Evolutionary conservation across 2,113 vertebrate genomes (phyloP).

Genomic region (Myiopsitta monachus): DNA sequence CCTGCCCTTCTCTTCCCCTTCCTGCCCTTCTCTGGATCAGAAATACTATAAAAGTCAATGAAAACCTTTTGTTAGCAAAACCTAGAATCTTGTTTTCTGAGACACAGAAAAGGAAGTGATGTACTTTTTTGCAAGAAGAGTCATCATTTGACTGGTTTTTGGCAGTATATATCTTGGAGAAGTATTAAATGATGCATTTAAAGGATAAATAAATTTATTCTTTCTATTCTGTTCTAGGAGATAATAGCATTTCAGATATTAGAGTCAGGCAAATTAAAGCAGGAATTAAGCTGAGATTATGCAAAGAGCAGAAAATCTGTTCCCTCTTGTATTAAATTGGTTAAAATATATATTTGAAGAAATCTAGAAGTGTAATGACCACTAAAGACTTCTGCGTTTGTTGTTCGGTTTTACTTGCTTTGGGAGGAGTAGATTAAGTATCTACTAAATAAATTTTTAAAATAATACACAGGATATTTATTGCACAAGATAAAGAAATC

Average conservation of each 20-base stretch:
- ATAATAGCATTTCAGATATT: background rate
- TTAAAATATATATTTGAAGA: background rate
- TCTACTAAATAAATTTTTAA: background rate
- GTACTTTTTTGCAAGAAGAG: background rate
- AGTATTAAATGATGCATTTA: background rate
- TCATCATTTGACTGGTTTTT: background rate
- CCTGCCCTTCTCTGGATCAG: fast-evolving
- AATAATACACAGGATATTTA: background rate
- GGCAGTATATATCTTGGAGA: background rate
- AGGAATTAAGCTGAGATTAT: background rate
- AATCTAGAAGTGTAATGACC: background rate
- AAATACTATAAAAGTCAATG: background rate
- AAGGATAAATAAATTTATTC: background rate
- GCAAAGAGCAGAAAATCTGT: background rate
- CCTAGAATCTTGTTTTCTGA: background rate
- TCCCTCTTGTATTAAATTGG: background rate
- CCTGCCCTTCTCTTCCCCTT: too few relatives aligned
- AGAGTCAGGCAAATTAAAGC: background rate
- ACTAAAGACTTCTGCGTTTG: background rate
- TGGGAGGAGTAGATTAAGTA: background rate
- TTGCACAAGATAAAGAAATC: background rate
- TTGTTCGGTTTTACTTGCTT: fast-evolving
- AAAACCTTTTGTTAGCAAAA: background rate
- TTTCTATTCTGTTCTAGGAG: background rate
- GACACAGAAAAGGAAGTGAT: background rate